Evolutionary conservation across 2,888 invertebrate genomes (phyloP).

Genomic region (Rhopalosiphum nymphaeae): DNA sequence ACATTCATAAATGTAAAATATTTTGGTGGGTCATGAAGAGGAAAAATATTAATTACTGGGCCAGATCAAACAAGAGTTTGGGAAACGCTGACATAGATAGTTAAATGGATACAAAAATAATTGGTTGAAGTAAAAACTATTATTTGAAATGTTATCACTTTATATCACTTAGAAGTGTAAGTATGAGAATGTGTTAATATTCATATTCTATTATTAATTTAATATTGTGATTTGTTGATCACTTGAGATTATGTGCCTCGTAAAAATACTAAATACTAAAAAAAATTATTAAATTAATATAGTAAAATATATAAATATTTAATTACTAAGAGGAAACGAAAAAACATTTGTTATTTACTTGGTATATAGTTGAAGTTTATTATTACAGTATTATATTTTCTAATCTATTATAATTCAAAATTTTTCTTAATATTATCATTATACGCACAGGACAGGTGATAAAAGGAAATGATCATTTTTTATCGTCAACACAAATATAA

Average conservation of each 20-base stretch:
- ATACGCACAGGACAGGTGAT: slow-evolving; percentile 55
- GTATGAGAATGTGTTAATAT: background rate
- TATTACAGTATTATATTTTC: background rate
- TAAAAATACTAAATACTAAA: no score
- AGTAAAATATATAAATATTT: no score
- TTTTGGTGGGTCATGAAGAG: no score
- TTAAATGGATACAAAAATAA: background rate
- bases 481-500: background rate
- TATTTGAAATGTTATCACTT: background rate
- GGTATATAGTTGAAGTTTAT: background rate
- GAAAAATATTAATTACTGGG: no score
- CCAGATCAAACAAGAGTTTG: no score
- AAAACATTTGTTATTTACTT: background rate
- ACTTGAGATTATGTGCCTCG: background rate
- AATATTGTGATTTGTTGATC: background rate
- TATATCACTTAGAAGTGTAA: background rate
- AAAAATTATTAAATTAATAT: no score
- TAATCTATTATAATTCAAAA: background rate
- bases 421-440: slow-evolving; percentile 44
- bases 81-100: no score
- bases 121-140: background rate
- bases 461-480: slow-evolving; percentile 52
- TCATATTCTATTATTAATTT: background rate
- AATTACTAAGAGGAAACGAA: background rate
- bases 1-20: no score